Evolutionary conservation across 2,113 vertebrate species (phyloP).

Genomic region (Nothoprocta perdicaria): DNA sequence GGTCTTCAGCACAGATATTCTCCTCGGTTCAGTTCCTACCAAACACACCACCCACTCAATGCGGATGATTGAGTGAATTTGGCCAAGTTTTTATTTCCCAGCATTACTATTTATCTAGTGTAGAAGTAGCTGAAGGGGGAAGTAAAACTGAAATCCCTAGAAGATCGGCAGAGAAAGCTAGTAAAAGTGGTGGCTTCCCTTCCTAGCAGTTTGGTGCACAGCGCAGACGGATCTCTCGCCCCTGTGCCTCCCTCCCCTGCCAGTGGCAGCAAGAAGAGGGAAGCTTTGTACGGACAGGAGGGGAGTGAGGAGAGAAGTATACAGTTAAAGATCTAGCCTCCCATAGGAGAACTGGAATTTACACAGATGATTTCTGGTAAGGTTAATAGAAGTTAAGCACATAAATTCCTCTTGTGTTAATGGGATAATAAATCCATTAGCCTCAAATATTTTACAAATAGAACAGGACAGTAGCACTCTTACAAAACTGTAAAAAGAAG

Average conservation of each 20-base stretch:
- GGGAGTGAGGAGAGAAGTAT: background rate
- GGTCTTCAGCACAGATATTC: background rate
- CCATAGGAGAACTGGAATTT: background rate
- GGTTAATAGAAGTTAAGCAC: background rate
- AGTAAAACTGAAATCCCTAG: conserved; percentile 16
- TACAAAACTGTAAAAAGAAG: background rate
- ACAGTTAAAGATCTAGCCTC: conserved; percentile 2
- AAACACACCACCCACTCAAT: conserved; percentile 1
- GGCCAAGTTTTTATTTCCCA: conserved; percentile 26
- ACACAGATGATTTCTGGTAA: background rate
- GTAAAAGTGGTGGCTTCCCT: conserved; percentile 34
- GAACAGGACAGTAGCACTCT: background rate
- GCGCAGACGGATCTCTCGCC: background rate
- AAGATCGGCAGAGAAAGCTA: conserved; percentile 58
- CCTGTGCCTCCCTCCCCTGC: background rate
- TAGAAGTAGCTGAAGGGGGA: background rate
- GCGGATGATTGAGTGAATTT: conserved; percentile 1
- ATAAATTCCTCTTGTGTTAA: background rate
- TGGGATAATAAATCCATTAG: conserved; percentile 8
- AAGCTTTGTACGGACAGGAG: background rate
- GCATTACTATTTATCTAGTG: conserved; percentile 22
- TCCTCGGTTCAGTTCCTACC: background rate
- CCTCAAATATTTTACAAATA: conserved; percentile 42
- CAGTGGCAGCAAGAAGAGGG: background rate
- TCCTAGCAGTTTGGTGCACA: background rate